Evolutionary conservation across 1,140 invertebrate species (phyloP).

Genomic region (Megathymus violae): DNA sequence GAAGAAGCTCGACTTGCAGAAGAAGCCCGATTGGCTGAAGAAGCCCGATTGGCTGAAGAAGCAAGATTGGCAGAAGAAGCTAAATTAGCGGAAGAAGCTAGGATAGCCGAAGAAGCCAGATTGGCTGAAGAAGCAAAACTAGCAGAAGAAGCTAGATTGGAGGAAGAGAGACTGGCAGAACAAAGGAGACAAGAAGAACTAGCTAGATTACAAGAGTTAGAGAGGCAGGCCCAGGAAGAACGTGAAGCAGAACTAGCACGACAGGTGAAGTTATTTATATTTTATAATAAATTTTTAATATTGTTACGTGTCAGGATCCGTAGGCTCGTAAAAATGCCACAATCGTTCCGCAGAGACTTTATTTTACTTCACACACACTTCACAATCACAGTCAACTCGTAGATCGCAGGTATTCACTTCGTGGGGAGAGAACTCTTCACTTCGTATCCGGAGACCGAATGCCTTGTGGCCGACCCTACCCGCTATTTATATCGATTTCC

Average conservation of each 20-base stretch:
- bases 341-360: too few species aligned
- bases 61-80: slow-evolving; percentile 84
- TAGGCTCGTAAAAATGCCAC: too few species aligned
- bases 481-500: too few species aligned
- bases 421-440: too few species aligned
- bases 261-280: slow-evolving; percentile 73
- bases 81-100: slow-evolving; percentile 72
- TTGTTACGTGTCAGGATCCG: too few species aligned
- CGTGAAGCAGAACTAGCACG: slow-evolving; percentile 85
- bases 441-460: too few species aligned
- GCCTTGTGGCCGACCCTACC: too few species aligned
- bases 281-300: too few species aligned
- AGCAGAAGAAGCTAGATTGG: slow-evolving; percentile 78
- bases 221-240: slow-evolving; percentile 84
- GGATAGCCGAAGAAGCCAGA: slow-evolving; percentile 80
- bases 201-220: slow-evolving; percentile 80
- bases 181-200: slow-evolving; percentile 84
- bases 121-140: slow-evolving; percentile 75
- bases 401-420: too few species aligned
- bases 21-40: slow-evolving; percentile 80
- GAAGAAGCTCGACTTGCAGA: slow-evolving; percentile 84
- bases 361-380: too few species aligned
- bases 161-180: slow-evolving; percentile 85
- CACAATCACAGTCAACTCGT: too few species aligned
- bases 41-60: slow-evolving; percentile 83